Base-by-base conservation (phyloP, 1,140 invertebrate genomes). In the Micrasema longulum region DNA sequence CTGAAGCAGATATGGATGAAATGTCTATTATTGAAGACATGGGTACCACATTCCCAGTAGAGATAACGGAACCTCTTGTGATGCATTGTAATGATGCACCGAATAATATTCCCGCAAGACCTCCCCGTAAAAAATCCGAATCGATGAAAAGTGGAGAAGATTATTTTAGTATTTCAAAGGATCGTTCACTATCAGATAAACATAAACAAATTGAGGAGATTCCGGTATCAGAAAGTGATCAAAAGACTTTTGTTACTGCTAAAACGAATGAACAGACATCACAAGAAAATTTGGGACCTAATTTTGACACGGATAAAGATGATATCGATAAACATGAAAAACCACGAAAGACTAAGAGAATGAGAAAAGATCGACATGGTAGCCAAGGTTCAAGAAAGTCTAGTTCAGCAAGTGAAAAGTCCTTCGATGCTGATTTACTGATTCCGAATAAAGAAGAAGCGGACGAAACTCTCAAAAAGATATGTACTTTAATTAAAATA, bases 1-100 rank as follows among this genome's bases (percentile, higher is more conserved):
- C 93, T 1, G 93, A 95, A 83, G 93, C 92, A 0, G 93, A 94
- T 74, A 83, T 95, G 43, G 94, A 95, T 79, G 93, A 95, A 78
- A 90, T 95, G 53, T 93, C 91, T 10, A 89, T 93, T 57, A 91
- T 90, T 41, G 91, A 91, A 77, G 89, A 91, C 79, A 38, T 36
- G 45, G 67, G 52, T 35, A 55, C 65, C 12, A 68, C 50, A 4
- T 53, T 60, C 20, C 74, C 26, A 77, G 76, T 69, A 72, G 78
- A 45, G 31, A 47, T 57, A 10, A 57, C 55, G 14, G 67, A 69
- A 48, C 41, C 53, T 12, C 35, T 52, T 76, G 78, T 23, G 50
- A 31, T 64, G 41, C 60, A 64, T 26, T 47, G 43, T 18, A 63
- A 71, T n/a, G 79, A 83, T 53, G 80, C 81, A 71, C 80, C 78